phyloP scores from a whole-genome alignment of 2,797 vertebrate species.

The Eospalax fontanierii region DNA sequence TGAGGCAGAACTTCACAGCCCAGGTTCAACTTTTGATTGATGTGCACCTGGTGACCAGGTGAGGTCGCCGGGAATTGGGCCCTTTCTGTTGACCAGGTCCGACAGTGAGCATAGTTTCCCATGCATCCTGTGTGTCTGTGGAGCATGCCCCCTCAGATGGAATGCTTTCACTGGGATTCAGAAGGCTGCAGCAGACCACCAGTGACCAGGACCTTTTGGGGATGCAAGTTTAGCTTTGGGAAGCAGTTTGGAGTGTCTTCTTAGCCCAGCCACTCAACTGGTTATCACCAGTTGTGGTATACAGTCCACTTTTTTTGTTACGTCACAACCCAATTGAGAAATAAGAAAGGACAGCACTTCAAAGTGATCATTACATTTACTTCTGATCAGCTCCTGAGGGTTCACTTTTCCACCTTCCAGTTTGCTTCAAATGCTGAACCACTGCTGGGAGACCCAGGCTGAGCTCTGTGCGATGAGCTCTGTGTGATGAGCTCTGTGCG shows the following conservation, averaged over 20 bases:
- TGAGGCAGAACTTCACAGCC: background rate
- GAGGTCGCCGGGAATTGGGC: background rate
- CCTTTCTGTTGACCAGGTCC: background rate
- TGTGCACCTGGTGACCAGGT: background rate
- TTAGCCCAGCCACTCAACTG: background rate
- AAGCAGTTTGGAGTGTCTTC: background rate
- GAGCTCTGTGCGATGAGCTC: background rate
- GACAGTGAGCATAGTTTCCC: background rate
- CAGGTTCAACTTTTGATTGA: background rate
- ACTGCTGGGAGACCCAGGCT: no score
- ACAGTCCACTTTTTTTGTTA: no score
- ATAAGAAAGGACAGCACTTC: background rate
- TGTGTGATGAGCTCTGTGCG: no score
- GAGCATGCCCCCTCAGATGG: background rate
- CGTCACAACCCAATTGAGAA: background rate
- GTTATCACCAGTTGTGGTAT: background rate
- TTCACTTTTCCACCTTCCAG: background rate
- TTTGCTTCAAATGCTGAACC: background rate
- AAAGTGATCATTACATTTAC: background rate
- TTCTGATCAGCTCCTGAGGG: background rate
- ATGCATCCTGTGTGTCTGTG: background rate
- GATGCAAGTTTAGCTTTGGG: background rate
- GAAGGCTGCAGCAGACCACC: background rate
- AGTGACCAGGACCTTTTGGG: background rate
- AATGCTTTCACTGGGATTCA: background rate